Conservation (phyloP, 2,888 invertebrate species). For the Apamea crenata region DNA sequence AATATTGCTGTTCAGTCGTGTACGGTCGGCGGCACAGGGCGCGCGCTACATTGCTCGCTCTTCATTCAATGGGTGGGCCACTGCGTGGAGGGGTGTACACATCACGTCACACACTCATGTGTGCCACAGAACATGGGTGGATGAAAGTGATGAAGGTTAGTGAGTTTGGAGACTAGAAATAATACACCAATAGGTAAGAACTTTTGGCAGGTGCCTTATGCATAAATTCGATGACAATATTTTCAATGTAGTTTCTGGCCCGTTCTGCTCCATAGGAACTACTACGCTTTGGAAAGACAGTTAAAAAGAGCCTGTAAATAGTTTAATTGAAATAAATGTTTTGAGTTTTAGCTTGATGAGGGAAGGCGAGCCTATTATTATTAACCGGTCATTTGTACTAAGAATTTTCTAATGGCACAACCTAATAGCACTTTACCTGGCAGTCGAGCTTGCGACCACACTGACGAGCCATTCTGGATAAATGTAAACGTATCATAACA, state of each 20-base stretch:
- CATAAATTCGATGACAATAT: background rate
- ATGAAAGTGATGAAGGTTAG: background rate
- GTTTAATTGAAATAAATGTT: background rate
- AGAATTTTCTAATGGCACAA: background rate
- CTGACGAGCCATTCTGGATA: background rate
- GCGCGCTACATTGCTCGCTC: conserved; percentile 12
- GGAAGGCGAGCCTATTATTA: background rate
- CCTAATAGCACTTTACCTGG: background rate
- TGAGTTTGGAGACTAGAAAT: background rate
- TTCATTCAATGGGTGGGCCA: conserved; percentile 8
- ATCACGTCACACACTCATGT: conserved; percentile 26
- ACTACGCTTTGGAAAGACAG: background rate
- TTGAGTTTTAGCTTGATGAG: background rate
- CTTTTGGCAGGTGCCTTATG: background rate
- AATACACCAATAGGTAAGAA: background rate
- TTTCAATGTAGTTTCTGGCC: background rate
- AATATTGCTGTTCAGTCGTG: conserved; percentile 11
- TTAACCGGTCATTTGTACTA: background rate
- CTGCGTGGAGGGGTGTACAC: conserved; percentile 17
- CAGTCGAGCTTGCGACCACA: background rate
- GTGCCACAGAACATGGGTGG: background rate
- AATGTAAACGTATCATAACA: background rate
- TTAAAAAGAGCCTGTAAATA: background rate
- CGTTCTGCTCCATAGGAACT: no score
- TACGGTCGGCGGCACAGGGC: conserved; percentile 25